phyloP scores from a whole-genome alignment of 2,797 vertebrate species.

The Kryptolebias ocellatus region DNA sequence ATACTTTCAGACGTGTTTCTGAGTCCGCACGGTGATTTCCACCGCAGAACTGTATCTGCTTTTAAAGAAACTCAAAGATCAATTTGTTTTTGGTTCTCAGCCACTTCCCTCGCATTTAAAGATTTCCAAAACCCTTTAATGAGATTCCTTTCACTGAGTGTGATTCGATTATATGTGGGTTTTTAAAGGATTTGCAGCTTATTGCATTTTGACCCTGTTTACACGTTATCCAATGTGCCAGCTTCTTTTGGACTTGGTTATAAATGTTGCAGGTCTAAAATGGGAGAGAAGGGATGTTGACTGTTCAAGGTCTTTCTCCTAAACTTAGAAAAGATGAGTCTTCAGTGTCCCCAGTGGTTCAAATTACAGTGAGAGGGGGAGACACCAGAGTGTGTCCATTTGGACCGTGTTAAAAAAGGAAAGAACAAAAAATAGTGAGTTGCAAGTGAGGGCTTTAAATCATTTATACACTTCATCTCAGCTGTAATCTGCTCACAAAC shows the following conservation, averaged over 20 bases:
- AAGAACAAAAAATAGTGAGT: no score
- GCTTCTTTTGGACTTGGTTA: not conserved
- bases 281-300: not conserved
- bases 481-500: no score
- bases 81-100: not conserved
- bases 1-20: not conserved
- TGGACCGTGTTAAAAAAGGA: no score
- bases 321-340: slow-evolving; percentile 9
- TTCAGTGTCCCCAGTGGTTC: slow-evolving; percentile 2
- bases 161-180: not conserved
- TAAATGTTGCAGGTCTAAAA: slow-evolving; percentile 1
- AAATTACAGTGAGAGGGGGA: not conserved
- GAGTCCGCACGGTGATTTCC: not conserved
- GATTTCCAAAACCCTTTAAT: not conserved
- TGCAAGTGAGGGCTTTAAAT: no score
- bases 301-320: slow-evolving; percentile 9
- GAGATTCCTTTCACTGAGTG: not conserved
- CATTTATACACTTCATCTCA: no score
- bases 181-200: not conserved
- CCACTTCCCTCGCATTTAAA: not conserved
- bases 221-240: not conserved
- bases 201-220: not conserved
- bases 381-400: not conserved
- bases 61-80: not conserved
- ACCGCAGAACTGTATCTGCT: not conserved